phyloP scores from a whole-genome alignment of 1,140 invertebrate genomes.

The Sycophaga agraensis region DNA sequence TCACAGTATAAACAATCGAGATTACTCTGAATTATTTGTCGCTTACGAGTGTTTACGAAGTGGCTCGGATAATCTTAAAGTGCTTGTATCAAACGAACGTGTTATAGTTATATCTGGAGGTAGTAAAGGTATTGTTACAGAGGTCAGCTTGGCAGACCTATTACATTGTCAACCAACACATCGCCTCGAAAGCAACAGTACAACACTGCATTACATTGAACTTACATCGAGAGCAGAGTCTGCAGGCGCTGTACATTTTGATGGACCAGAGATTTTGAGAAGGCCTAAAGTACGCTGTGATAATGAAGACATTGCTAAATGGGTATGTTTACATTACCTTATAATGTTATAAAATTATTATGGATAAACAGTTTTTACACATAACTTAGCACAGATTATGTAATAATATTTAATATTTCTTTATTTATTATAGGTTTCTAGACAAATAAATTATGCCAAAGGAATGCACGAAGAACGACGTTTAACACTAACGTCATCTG shows the following conservation, averaged over 20 bases:
- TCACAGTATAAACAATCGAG: constrained; percentile 75
- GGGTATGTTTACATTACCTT: constrained; percentile 61
- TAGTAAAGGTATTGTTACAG: constrained; percentile 53
- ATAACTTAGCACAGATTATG: background rate
- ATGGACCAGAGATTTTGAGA: constrained; percentile 60
- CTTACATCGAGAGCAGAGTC: constrained; percentile 67
- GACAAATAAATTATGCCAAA: constrained; percentile 84
- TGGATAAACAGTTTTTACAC: background rate
- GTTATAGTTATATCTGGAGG: constrained; percentile 53
- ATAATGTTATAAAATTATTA: background rate
- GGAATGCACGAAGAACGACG: constrained; percentile 78
- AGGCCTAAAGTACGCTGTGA: constrained; percentile 83
- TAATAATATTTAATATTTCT: background rate
- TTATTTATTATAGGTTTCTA: constrained; percentile 58
- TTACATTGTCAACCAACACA: constrained; percentile 62
- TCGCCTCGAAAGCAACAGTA: constrained; percentile 56
- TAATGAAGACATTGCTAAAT: constrained; percentile 73
- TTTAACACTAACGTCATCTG: constrained; percentile 53
- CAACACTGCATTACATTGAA: constrained; percentile 72
- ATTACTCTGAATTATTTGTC: constrained; percentile 80
- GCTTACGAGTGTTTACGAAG: constrained; percentile 78
- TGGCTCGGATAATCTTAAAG: constrained; percentile 73
- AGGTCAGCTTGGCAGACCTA: constrained; percentile 59
- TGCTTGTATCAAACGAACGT: constrained; percentile 65
- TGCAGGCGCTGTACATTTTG: constrained; percentile 48